A percentile compares a stretch with the other conserved stretches of the same genome.
phyloP scores from a whole-genome alignment of 2,797 vertebrate species.

The Coregonus suidteri region DNA sequence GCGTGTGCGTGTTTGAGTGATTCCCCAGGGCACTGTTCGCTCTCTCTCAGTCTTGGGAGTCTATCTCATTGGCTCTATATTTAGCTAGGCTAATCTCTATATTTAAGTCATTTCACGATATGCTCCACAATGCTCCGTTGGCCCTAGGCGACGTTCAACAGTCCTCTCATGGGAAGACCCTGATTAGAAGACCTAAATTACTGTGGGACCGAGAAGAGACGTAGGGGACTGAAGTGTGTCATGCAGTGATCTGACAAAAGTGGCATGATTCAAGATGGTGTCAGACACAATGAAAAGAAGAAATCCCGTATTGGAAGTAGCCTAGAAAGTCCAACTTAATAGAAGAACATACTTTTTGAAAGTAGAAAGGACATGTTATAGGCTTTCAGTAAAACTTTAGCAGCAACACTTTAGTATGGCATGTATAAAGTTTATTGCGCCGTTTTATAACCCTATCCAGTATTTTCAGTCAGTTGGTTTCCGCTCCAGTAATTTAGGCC shows the following conservation, averaged over 20 bases:
- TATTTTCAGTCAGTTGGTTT: constrained; percentile 10
- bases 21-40: not conserved
- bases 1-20: not conserved
- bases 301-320: not conserved
- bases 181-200: constrained; percentile 81
- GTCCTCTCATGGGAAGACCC: constrained; percentile 69
- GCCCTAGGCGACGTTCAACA: constrained; percentile 71
- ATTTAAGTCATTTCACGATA: constrained; percentile 73
- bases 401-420: too few relatives aligned
- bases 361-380: not conserved
- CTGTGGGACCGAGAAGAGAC: constrained; percentile 56
- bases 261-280: constrained; percentile 32
- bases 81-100: constrained; percentile 68
- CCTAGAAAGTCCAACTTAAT: not conserved
- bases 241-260: constrained; percentile 35
- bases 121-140: constrained; percentile 71
- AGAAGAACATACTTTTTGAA: not conserved
- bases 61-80: constrained; percentile 71
- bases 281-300: not conserved
- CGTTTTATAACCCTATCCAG: not conserved
- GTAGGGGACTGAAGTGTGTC: constrained; percentile 74
- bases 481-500: not conserved
- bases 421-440: not conserved
- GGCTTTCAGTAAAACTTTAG: too few relatives aligned
- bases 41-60: not conserved